phyloP scores from a whole-genome alignment of 92 coral and sea anemone genomes.

The Paragorgia papillata region DNA sequence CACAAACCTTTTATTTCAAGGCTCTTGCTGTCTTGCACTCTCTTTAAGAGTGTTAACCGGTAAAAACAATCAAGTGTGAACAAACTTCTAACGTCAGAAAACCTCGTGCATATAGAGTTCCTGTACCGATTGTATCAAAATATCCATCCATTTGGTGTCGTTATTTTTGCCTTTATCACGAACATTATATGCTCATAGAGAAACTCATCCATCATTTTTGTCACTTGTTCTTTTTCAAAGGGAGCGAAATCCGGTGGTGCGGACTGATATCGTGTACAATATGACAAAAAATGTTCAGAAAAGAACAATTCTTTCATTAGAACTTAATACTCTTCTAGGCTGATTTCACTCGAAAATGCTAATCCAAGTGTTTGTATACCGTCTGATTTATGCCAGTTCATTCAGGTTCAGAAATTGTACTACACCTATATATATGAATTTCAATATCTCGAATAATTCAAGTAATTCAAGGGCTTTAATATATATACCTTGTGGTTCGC shows the following conservation, averaged over 20 bases:
- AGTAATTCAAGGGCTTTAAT: no score
- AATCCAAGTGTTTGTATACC: no score
- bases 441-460: no score
- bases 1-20: conserved; percentile 10
- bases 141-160: no score
- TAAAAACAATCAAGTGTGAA: background rate
- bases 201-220: conserved; percentile 52
- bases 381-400: no score
- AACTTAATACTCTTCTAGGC: no score
- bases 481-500: no score
- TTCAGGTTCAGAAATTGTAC: no score
- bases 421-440: no score
- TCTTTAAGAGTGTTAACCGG: background rate
- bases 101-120: no score
- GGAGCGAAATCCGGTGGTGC: conserved; percentile 46
- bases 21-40: conserved; percentile 7
- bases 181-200: conserved; percentile 10
- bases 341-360: no score
- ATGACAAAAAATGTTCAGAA: conserved; percentile 24
- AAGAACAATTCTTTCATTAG: conserved; percentile 9
- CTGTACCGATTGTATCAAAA: no score
- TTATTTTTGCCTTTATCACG: conserved; percentile 3
- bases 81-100: background rate
- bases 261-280: conserved; percentile 13
- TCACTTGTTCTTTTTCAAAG: conserved; percentile 44